A percentile compares a stretch with the other conserved stretches of the same genome.
Evolutionary conservation across 2,113 vertebrate species (phyloP).

Genomic region (Myiagra hebetior): DNA sequence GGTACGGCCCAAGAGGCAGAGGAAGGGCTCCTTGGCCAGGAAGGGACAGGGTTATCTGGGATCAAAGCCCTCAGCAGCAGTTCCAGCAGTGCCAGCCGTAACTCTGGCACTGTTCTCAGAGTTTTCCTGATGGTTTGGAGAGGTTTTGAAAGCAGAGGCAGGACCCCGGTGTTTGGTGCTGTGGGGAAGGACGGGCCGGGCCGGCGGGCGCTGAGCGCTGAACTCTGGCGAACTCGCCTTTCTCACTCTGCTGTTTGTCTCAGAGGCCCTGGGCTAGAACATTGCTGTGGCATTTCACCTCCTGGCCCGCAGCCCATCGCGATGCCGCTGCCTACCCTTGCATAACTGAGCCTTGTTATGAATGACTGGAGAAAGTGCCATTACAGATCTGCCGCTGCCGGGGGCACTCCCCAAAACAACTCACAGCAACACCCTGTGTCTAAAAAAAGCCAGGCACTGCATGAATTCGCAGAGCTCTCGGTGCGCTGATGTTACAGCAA

Average conservation of each 20-base stretch:
- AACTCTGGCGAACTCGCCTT: background rate
- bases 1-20: background rate
- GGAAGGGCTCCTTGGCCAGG: background rate
- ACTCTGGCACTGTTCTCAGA: fast-evolving
- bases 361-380: background rate
- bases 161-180: fast-evolving
- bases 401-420: background rate
- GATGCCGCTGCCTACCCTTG: background rate
- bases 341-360: background rate
- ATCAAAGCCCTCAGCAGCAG: background rate
- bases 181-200: background rate
- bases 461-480: background rate
- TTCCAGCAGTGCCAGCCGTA: background rate
- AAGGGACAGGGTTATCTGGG: background rate
- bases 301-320: background rate
- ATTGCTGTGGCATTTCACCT: background rate
- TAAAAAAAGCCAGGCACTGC: background rate
- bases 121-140: background rate
- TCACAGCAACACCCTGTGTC: background rate
- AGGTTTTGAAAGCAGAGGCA: background rate
- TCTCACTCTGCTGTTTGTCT: constrained; percentile 2
- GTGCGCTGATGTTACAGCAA: background rate
- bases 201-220: fast-evolving
- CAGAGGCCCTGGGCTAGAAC: background rate
- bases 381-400: background rate